Conservation (phyloP, 1,140 invertebrate genomes). For the Hermetia illucens region DNA sequence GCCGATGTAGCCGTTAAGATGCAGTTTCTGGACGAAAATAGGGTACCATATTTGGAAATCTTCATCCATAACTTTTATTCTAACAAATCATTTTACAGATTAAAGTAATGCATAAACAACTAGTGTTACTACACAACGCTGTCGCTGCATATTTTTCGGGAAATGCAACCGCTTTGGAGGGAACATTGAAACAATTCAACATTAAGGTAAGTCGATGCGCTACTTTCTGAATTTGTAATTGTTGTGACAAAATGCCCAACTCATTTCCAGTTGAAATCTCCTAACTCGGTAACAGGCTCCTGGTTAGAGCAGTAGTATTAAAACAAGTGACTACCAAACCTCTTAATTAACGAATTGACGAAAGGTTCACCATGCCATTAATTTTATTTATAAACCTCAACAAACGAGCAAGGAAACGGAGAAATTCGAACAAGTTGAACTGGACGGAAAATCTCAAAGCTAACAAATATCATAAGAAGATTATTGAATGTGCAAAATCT, state of each 20-base stretch:
- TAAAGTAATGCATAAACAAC: conserved; percentile 96
- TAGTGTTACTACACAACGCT: conserved; percentile 90
- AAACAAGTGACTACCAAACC: no score
- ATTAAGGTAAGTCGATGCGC: conserved; percentile 43
- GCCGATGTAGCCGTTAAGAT: conserved; percentile 91
- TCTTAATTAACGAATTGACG: no score
- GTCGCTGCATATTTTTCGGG: conserved; percentile 93
- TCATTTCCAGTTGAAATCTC: conserved; percentile 22
- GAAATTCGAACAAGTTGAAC: no score
- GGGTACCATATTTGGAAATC: conserved; percentile 42
- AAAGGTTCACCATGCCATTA: no score
- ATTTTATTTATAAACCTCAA: no score
- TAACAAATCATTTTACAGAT: conserved; percentile 46
- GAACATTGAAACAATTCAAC: conserved; percentile 92
- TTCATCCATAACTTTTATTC: conserved; percentile 1
- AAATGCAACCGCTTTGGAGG: conserved; percentile 82
- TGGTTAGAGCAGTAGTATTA: conserved; percentile 28
- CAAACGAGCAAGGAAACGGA: no score
- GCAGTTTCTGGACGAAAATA: conserved; percentile 91
- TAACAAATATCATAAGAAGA: no score
- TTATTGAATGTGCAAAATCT: conserved; percentile 2
- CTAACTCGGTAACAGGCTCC: conserved; percentile 23
- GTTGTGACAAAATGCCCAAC: not conserved
- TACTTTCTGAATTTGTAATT: no score
- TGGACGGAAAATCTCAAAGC: no score